Percentiles rank a stretch among this genome's conserved stretches.
Evolutionary conservation across 2,888 invertebrate genomes (phyloP).

Genomic region (Scaptomyza polygonia): DNA sequence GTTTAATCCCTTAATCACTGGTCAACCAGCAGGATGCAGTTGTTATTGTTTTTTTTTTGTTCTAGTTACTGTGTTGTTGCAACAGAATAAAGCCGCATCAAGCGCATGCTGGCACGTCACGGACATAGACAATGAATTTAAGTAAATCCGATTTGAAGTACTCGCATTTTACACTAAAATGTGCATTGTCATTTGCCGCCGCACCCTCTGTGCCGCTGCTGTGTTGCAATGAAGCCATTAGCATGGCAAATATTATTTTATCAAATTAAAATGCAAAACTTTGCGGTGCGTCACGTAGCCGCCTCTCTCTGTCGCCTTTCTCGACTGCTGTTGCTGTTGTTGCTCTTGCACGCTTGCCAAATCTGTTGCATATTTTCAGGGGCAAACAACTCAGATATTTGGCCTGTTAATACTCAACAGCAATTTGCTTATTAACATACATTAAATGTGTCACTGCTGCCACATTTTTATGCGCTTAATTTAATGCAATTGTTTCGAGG

Average conservation of each 20-base stretch:
- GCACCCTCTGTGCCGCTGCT: background rate
- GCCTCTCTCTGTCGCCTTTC: constrained; percentile 20
- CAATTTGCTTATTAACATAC: constrained; percentile 71
- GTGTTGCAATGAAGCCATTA: constrained; percentile 70
- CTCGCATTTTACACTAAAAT: constrained; percentile 45
- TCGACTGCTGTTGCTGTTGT: no score
- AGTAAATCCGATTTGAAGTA: constrained; percentile 55
- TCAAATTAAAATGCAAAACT: constrained; percentile 76
- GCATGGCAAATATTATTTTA: constrained; percentile 76
- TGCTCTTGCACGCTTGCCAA: constrained; percentile 20
- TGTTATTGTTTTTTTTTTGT: constrained; percentile 15
- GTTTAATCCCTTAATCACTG: constrained; percentile 73
- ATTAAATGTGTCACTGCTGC: constrained; percentile 54
- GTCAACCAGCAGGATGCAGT: constrained; percentile 26
- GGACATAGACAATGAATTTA: constrained; percentile 10
- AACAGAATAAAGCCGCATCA: constrained; percentile 52
- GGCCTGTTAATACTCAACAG: constrained; percentile 64
- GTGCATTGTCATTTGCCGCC: constrained; percentile 43
- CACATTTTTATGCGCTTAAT: constrained; percentile 57
- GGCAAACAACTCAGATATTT: constrained; percentile 28
- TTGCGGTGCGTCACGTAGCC: constrained; percentile 61
- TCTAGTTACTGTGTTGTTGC: constrained; percentile 37
- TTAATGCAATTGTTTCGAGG: constrained; percentile 54
- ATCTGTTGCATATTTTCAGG: constrained; percentile 57
- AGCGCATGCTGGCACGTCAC: constrained; percentile 38